Conservation (phyloP, 1,140 invertebrate species). For the Euborellia annulipes region DNA sequence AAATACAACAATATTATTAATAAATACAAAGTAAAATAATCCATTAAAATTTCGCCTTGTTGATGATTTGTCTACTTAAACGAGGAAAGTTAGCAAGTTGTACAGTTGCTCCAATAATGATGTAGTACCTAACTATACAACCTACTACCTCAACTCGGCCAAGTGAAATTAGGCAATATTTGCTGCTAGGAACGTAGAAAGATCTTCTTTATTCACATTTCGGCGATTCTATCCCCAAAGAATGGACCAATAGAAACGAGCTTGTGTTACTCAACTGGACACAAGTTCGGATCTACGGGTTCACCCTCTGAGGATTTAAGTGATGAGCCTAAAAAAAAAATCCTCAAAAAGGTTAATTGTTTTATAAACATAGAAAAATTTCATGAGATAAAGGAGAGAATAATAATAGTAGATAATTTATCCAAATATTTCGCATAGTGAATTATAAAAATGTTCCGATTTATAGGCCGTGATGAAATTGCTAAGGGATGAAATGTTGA, state of each 20-base stretch:
- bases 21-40: no score
- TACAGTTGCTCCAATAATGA: conserved; percentile 45
- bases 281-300: conserved; percentile 37
- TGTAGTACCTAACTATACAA: conserved; percentile 58
- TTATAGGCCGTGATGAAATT: no score
- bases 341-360: no score
- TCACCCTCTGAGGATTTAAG: conserved; percentile 9
- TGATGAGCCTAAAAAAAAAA: no score
- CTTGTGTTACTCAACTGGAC: conserved; percentile 24
- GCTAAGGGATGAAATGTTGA: no score
- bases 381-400: no score
- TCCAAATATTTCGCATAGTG: no score
- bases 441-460: no score
- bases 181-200: neutral
- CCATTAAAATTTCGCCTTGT: neutral
- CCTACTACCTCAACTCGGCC: conserved; percentile 55
- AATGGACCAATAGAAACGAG: conserved; percentile 30
- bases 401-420: no score
- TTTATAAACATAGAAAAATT: no score
- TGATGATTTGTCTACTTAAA: conserved; percentile 14
- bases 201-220: neutral
- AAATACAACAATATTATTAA: no score
- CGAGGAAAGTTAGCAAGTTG: conserved; percentile 61
- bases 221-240: conserved; percentile 13
- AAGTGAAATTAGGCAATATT: neutral